A percentile compares a stretch with the other conserved stretches of the same genome.
phyloP scores from a whole-genome alignment of 2,113 vertebrate species.

The Neogale vison region DNA sequence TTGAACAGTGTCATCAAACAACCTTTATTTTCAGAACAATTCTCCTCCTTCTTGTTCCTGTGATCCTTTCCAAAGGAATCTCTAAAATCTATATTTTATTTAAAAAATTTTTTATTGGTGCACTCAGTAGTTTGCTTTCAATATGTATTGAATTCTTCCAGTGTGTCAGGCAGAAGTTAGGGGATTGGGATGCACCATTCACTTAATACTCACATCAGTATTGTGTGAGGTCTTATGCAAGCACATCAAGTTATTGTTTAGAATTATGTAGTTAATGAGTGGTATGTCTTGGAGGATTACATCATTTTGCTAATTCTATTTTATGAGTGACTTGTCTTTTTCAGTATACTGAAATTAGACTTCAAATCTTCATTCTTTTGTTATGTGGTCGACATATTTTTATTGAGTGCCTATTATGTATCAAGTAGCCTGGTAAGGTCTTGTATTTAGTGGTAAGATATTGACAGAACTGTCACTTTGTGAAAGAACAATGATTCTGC shows the following conservation, averaged over 20 bases:
- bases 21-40: background rate
- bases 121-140: background rate
- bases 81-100: background rate
- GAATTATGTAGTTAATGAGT: background rate
- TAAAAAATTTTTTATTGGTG: background rate
- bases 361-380: background rate
- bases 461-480: background rate
- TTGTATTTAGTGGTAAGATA: background rate
- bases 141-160: background rate
- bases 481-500: background rate
- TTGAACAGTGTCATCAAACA: background rate
- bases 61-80: background rate
- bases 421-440: background rate
- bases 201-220: background rate
- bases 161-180: background rate
- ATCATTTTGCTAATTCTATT: background rate
- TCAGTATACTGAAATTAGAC: background rate
- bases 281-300: background rate
- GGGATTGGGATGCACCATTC: background rate
- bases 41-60: background rate
- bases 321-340: background rate
- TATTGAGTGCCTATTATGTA: background rate
- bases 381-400: background rate
- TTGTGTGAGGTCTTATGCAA: background rate
- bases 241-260: background rate